Base-by-base conservation (phyloP, 2,113 vertebrate species). In the Paralichthys olivaceus region DNA sequence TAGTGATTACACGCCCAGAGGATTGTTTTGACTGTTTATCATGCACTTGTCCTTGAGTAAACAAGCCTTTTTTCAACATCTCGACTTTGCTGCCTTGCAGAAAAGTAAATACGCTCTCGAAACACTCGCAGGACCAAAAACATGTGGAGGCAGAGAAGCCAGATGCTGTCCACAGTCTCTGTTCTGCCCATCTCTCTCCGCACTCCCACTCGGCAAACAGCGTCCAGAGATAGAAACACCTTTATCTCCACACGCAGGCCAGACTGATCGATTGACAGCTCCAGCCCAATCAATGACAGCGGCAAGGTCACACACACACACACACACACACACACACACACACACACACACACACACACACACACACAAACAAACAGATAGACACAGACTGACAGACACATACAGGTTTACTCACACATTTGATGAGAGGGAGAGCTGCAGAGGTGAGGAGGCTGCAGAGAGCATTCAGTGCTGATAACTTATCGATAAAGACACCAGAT, bases 261-360 rank as follows among this genome's bases (percentile, higher is more conserved):
- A 88, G 88, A 90, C 88, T 78, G 71, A 92, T 93, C 88, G 89
- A 93, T 93, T 79, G 88, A 86, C 89, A 85, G 85, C 77, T 88
- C 73, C 63, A 65, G 85, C 26, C 75, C 54, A 20, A 90, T 93
- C 93, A 26, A 92, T 92, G 77, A 20, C 13, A 32, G 70, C 75
- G 75, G 75, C 83, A 87, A 90, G 87, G 88, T 89, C 86, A 84
- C 77, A 34, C 22, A 49, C 57, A 28, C 74, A 11, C 55, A 47
- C 25, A 22, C 60, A 53, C 55, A 43, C 47, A 4, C 51, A 57
- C 29, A 68, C 26, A 60, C 32, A 43, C 47, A 6, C 40, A 60
- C 23, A 67, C 37, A n/a, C 53, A 61, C 77, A 34, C 22, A 49
- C 57, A 28, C 74, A 11, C 55, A 47, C 25, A 22, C 60, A 53